Evolutionary conservation across 2,888 invertebrate genomes (phyloP), one percentile per base, ranked within the genome.

Genomic region (Monoplex corrugatus): DNA sequence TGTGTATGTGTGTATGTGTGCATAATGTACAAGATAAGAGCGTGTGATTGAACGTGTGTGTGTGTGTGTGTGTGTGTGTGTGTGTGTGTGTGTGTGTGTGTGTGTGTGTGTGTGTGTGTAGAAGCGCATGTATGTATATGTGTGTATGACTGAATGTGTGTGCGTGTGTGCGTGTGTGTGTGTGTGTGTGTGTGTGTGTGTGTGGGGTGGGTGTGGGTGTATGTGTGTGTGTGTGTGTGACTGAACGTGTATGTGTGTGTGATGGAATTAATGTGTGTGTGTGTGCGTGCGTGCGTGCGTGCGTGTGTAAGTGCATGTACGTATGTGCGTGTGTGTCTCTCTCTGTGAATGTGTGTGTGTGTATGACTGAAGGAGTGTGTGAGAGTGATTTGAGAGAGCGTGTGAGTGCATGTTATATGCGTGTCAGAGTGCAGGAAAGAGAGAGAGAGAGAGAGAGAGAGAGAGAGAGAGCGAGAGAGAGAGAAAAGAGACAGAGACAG

Each of bases 391-490:
- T 19, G 86, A n/a, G 63, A n/a, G 35, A 57, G 86, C 6, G 86
- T 16, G 86, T 32, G 38, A 50, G 86, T 63, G 86, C 28, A 40
- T 68, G 28, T 40, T 40, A 16, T 32, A 45, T 44, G 43, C 28
- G 84, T 43, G 84, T 44, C 44, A 16, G 44, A 19, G 84, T 44
- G 84, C 8, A 6, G 28, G 6, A 63, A 23, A 13, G 28, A 63
- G 63, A 6, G 16, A 63, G 63, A 63, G 63, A 63, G 63, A 63
- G 63, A 63, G 83, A 43, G 83, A 43, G 83, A 40, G 83, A 43
- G 83, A 43, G 83, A 83, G 83, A 43, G 83, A 32, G 83, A 43
- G 44, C 19, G 85, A 45, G 85, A 85, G 3, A 85, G 85, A 50
- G 85, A 85, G 85, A 85, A 40, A n/a, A 40, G 40, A 40, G 38